Percentiles rank a stretch among this genome's conserved stretches.
Evolutionary conservation across 1,140 invertebrate species (phyloP).

Genomic region (Monochamus saltuarius): DNA sequence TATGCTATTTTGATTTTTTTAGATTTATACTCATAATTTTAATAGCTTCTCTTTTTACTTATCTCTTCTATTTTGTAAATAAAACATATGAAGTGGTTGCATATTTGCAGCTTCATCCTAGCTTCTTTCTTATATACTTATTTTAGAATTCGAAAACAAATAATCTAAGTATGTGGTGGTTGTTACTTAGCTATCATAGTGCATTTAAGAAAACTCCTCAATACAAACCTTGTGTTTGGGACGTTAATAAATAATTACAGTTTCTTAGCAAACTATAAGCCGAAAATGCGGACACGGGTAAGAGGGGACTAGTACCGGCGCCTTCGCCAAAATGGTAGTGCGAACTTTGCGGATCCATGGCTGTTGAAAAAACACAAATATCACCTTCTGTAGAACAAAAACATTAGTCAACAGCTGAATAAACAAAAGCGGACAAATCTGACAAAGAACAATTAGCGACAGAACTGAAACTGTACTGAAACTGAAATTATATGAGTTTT

Average conservation of each 20-base stretch:
- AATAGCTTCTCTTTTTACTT: too few relatives aligned
- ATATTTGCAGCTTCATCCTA: too few relatives aligned
- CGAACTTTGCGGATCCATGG: constrained; percentile 29
- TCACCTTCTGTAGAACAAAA: constrained; percentile 10
- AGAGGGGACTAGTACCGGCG: constrained; percentile 17
- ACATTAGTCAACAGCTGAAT: constrained; percentile 11
- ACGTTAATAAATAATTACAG: constrained; percentile 46
- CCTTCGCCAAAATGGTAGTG: constrained; percentile 28
- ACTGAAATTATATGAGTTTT: too few relatives aligned
- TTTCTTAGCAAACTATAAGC: constrained; percentile 47
- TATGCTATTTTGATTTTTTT: too few relatives aligned
- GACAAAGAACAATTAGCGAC: constrained; percentile 4
- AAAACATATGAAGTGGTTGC: too few relatives aligned
- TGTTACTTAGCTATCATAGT: too few relatives aligned
- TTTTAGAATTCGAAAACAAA: too few relatives aligned
- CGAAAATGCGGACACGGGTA: constrained; percentile 44
- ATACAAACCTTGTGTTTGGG: constrained; percentile 22
- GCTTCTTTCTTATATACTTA: too few relatives aligned
- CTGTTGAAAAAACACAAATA: constrained; percentile 20
- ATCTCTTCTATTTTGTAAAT: too few relatives aligned
- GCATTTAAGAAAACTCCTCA: too few relatives aligned
- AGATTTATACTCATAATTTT: too few relatives aligned
- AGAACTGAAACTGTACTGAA: neutral
- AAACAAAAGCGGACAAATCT: constrained; percentile 3
- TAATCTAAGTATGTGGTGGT: too few relatives aligned